A percentile compares a stretch with the other conserved stretches of the same genome.
These are phyloP conservation scores for Elgaria multicarinata DNA, from an alignment of 2,113 vertebrate species.

Conservation along the genomic window DNA sequence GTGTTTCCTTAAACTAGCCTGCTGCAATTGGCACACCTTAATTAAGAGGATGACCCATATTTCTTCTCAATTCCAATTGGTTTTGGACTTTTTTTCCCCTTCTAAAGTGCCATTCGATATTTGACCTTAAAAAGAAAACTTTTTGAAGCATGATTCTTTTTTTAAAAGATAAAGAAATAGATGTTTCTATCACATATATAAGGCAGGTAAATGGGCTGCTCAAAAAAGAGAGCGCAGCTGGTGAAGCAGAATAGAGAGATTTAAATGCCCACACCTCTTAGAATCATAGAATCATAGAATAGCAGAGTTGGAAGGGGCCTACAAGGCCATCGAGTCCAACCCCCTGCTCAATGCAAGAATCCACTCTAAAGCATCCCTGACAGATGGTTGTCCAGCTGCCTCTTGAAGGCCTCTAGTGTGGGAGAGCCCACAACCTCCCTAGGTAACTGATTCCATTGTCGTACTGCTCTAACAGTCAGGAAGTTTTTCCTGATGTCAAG, in stretches of 20 bases:
- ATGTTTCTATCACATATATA: not conserved
- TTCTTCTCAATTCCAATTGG: not conserved
- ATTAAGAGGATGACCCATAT: not conserved
- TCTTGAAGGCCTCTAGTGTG: too few relatives aligned
- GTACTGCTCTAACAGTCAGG: too few relatives aligned
- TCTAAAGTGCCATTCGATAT: not conserved
- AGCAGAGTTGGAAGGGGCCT: too few relatives aligned
- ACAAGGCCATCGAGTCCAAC: too few relatives aligned
- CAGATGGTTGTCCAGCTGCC: too few relatives aligned
- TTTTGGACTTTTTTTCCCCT: not conserved
- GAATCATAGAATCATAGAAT: too few relatives aligned
- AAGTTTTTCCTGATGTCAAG: too few relatives aligned
- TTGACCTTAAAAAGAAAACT: not conserved
- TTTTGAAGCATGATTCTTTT: not conserved
- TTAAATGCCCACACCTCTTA: not conserved
- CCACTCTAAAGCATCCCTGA: too few relatives aligned
- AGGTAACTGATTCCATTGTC: too few relatives aligned
- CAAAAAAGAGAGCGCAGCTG: not conserved
- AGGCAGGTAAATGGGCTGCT: not conserved
- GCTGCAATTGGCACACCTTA: not conserved
- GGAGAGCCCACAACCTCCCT: too few relatives aligned
- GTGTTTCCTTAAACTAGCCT: not conserved
- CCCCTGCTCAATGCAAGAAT: too few relatives aligned
- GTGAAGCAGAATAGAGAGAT: not conserved
- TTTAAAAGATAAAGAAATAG: too few relatives aligned